Percentiles rank a stretch among this genome's conserved stretches.
phyloP scores from a whole-genome alignment of 2,888 invertebrate genomes.

The Aethes cnicana region DNA sequence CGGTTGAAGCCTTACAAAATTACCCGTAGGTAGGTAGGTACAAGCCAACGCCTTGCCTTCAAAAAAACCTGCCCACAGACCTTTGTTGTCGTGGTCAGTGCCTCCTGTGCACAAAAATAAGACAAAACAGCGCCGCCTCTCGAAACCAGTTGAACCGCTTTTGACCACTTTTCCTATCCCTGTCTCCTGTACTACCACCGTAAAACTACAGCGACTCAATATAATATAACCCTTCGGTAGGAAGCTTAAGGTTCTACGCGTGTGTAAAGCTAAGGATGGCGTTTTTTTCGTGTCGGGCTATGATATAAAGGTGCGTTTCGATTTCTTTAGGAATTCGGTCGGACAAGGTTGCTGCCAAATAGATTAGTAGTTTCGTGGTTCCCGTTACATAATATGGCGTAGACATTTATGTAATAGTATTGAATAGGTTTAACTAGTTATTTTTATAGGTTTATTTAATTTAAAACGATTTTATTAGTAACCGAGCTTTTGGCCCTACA shows the following conservation, averaged over 20 bases:
- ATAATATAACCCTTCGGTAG: slow-evolving; percentile 37
- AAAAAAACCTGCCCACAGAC: slow-evolving; percentile 68
- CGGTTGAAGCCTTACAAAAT: background rate
- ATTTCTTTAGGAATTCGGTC: slow-evolving; percentile 77
- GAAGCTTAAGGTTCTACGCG: slow-evolving; percentile 37
- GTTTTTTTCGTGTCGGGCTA: slow-evolving; percentile 47
- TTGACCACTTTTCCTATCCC: slow-evolving; percentile 62
- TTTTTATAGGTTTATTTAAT: no score
- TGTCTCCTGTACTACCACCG: slow-evolving; percentile 39
- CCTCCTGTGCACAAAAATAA: slow-evolving; percentile 78
- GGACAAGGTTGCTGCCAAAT: slow-evolving; percentile 47
- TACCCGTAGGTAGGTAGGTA: background rate
- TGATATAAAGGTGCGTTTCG: slow-evolving; percentile 72
- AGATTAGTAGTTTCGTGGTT: slow-evolving; percentile 29
- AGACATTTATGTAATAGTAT: no score
- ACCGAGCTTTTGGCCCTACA: no score
- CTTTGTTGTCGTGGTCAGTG: slow-evolving; percentile 82
- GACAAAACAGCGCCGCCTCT: slow-evolving; percentile 62
- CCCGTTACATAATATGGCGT: no score
- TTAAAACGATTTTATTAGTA: no score
- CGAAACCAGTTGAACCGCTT: slow-evolving; percentile 68
- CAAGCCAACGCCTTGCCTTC: slow-evolving; percentile 34
- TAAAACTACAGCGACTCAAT: slow-evolving; percentile 23
- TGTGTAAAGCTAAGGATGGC: slow-evolving; percentile 1
- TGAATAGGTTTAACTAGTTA: no score